Percentiles rank a stretch among this genome's conserved stretches.
Evolutionary conservation across 2,113 vertebrate species (phyloP).

Genomic region (Pygoscelis antarcticus): DNA sequence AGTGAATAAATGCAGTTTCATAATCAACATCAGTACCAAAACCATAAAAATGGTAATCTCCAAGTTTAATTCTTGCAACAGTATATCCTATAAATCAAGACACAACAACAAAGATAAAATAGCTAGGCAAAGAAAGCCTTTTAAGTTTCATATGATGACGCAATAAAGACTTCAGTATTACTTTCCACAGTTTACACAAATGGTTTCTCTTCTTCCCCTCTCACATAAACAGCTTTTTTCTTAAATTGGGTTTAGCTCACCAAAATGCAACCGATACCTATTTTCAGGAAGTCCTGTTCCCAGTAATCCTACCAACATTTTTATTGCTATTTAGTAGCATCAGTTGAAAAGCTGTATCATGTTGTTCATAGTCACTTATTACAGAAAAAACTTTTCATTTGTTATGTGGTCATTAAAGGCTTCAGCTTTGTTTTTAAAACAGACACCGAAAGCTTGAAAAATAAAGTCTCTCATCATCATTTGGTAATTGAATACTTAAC

Average conservation of each 20-base stretch:
- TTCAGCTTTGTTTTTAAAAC: not conserved
- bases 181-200: not conserved
- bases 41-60: conserved; percentile 98
- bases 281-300: not conserved
- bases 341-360: not conserved
- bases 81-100: conserved; percentile 86
- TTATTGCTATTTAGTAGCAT: not conserved
- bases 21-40: conserved; percentile 96
- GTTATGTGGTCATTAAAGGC: not conserved
- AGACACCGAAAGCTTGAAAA: not conserved
- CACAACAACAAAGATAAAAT: not conserved
- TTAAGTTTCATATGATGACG: not conserved
- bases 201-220: not conserved
- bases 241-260: not conserved
- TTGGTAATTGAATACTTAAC: not conserved
- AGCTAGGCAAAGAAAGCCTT: not conserved
- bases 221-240: not conserved
- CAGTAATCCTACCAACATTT: not conserved
- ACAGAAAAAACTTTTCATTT: not conserved
- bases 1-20: conserved; percentile 96
- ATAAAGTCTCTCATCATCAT: not conserved
- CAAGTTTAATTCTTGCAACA: conserved; percentile 94
- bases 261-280: fast-evolving
- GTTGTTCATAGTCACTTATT: not conserved
- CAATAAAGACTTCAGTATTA: not conserved